Base-by-base conservation (phyloP, 2,888 invertebrate species). In the Scaptomyza reducta region DNA sequence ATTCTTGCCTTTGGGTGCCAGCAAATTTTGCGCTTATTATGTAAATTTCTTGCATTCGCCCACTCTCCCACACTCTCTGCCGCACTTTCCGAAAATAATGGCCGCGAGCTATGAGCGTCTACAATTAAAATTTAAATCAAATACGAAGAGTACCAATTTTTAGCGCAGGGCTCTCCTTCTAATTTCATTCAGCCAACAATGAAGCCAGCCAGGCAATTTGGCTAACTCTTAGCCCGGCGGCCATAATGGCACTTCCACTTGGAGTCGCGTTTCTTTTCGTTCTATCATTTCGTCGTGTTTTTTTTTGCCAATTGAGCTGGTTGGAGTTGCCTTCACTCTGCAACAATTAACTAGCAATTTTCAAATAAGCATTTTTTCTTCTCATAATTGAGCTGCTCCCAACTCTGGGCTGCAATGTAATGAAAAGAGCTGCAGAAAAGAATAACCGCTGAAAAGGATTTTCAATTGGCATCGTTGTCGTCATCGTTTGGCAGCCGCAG, bases 111-210 rank as follows among this genome's bases (percentile, higher is more conserved):
- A 31, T 31, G 60, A 73, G 76, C 74, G 76, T 78, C 85, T 78
- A 76, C 87, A 82, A 82, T 82, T 82, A 87, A 82, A 82, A 87
- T 82, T 87, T 81, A 82, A 82, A 81, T 87, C 87, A 85, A 76
- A 76, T 70, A 56, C 76, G 58, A 57, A 16, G 57, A 62, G 73
- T 38, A 38, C 35, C 35, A 57, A 49, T 51, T 46, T 55, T 60
- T 18, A 18, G 42, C 44, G 42, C 40, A 49, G 63, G 3, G 14
- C 38, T 14, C 50, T 54, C 13, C 45, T 45, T 62, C 61, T 76
- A 87, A 82, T 85, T 87, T 82, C 84, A 82, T 87, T 82, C 85
- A 84, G 82, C 85, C 66, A 82, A 82, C 82, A 77, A 77, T 73
- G 73, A 49, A 45, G 77, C 45, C 59, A 62, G 53, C 47, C 58